Percentiles rank a stretch among this genome's conserved stretches.
Evolutionary conservation across 2,888 invertebrate species (phyloP).

Genomic region (Standfussiana lucernea): DNA sequence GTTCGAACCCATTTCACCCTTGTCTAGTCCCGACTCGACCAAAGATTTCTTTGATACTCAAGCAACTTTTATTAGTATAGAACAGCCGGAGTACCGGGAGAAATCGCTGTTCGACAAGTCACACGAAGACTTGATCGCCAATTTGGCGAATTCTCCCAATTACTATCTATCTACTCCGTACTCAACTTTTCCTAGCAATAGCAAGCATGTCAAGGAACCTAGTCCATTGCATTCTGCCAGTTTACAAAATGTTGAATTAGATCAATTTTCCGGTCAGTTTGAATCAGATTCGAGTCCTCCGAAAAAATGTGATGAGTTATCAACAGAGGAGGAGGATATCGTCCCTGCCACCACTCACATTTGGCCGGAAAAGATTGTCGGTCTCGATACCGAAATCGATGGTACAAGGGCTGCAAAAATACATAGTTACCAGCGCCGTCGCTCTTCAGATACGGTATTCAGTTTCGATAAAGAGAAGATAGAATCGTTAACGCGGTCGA

Average conservation of each 20-base stretch:
- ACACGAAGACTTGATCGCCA: slow-evolving; percentile 91
- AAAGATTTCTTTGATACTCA: slow-evolving; percentile 92
- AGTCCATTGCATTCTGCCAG: slow-evolving; percentile 93
- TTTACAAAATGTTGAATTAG: slow-evolving; percentile 93
- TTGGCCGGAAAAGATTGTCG: slow-evolving; percentile 90
- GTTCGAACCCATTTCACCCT: slow-evolving; percentile 89
- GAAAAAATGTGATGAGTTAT: slow-evolving; percentile 86
- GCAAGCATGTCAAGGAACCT: slow-evolving; percentile 87
- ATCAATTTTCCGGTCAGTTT: slow-evolving; percentile 88
- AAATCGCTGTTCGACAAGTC: slow-evolving; percentile 90
- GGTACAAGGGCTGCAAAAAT: slow-evolving; percentile 85
- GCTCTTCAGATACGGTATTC: slow-evolving; percentile 94
- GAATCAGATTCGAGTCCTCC: slow-evolving; percentile 80
- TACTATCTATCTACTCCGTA: slow-evolving; percentile 91
- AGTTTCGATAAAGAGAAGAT: slow-evolving; percentile 95
- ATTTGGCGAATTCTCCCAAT: slow-evolving; percentile 85
- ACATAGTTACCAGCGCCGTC: slow-evolving; percentile 91
- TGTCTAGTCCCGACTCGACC: slow-evolving; percentile 93
- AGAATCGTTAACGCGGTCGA: slow-evolving; percentile 92
- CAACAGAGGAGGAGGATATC: slow-evolving; percentile 90
- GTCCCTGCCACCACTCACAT: slow-evolving; percentile 88
- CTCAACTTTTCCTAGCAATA: slow-evolving; percentile 92
- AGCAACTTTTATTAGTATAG: slow-evolving; percentile 85
- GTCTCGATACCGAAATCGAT: slow-evolving; percentile 89
- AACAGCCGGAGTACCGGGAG: slow-evolving; percentile 88